Evolutionary conservation across 2,797 vertebrate genomes (phyloP).

Genomic region (Cynodonichthys magdalenae): DNA sequence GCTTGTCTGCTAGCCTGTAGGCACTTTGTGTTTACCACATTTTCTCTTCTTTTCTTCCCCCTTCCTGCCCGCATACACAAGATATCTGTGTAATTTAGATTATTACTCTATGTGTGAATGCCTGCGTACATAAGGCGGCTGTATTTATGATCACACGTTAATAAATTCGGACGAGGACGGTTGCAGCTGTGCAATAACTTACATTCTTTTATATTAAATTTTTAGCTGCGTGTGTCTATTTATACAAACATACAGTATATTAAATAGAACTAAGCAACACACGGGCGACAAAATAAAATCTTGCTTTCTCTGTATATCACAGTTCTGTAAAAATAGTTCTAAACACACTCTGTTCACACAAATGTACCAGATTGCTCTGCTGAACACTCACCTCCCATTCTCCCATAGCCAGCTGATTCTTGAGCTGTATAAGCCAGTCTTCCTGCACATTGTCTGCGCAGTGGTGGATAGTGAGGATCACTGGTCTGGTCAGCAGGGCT

Average conservation of each 20-base stretch:
- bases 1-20: slow-evolving; percentile 70
- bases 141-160: slow-evolving; percentile 4
- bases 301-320: background rate
- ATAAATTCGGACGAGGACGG: slow-evolving; percentile 2
- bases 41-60: slow-evolving; percentile 33
- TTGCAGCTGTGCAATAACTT: slow-evolving; percentile 12
- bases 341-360: background rate
- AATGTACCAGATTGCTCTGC: background rate
- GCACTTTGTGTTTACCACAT: slow-evolving; percentile 72
- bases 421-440: slow-evolving; percentile 95
- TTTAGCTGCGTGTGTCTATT: slow-evolving; percentile 1
- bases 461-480: slow-evolving; percentile 93
- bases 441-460: slow-evolving; percentile 89
- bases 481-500: slow-evolving; percentile 89
- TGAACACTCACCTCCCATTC: slow-evolving; percentile 90
- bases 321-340: background rate
- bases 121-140: background rate
- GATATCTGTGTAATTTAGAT: slow-evolving; percentile 18
- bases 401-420: slow-evolving; percentile 87
- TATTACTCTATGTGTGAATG: slow-evolving; percentile 21
- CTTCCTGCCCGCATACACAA: slow-evolving; percentile 12
- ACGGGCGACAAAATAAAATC: background rate
- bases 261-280: background rate
- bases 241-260: slow-evolving; percentile 1
- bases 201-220: slow-evolving; percentile 12